Evolutionary conservation across 23 tunicate species (phyloP).

Genomic region (Styela clava): DNA sequence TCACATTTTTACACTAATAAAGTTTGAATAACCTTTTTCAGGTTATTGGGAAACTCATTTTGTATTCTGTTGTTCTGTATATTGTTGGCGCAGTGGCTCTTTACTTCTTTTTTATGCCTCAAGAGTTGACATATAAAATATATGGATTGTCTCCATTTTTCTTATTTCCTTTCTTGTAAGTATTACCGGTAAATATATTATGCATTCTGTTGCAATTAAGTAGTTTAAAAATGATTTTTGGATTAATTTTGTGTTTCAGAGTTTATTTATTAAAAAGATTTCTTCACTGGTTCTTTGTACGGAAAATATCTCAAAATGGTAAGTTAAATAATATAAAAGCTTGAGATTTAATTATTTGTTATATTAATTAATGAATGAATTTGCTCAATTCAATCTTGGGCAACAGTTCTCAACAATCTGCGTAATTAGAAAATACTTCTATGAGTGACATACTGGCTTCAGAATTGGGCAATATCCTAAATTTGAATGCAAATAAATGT

Average conservation of each 20-base stretch:
- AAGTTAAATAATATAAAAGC: neutral
- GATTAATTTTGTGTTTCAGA: slow-evolving; percentile 29
- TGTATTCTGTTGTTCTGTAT: slow-evolving; percentile 69
- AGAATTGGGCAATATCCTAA: no score
- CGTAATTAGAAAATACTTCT: no score
- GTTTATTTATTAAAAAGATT: slow-evolving; percentile 68
- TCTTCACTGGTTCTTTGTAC: slow-evolving; percentile 90
- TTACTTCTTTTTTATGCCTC: slow-evolving; percentile 59
- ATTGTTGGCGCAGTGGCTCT: slow-evolving; percentile 47
- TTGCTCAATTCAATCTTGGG: no score
- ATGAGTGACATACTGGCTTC: no score
- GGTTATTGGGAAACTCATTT: slow-evolving; percentile 72
- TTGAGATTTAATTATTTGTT: neutral
- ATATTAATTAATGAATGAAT: no score
- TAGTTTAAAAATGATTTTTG: neutral
- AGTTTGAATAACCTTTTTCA: no score
- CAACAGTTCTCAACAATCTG: no score
- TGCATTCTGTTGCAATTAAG: neutral
- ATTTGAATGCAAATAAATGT: no score
- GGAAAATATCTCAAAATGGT: slow-evolving; percentile 80
- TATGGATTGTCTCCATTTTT: slow-evolving; percentile 65
- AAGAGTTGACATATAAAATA: slow-evolving; percentile 28
- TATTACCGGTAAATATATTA: neutral
- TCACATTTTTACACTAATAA: neutral
- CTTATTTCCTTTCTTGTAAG: slow-evolving; percentile 80